Conservation (phyloP, 2,113 vertebrate genomes). For the Rhagologus leucostigma region DNA sequence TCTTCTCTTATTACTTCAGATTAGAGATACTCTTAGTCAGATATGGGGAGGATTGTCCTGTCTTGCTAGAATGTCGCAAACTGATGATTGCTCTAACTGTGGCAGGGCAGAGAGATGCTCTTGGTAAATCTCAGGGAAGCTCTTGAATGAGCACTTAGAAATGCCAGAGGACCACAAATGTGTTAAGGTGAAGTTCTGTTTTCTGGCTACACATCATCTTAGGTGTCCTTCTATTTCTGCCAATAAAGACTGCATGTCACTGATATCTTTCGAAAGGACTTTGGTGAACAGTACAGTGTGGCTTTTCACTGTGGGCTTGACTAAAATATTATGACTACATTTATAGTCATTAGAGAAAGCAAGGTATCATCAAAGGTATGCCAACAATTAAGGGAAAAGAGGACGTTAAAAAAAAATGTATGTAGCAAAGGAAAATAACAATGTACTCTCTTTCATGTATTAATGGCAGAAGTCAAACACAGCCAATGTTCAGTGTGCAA, state of each 20-base stretch:
- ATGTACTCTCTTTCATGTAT: background rate
- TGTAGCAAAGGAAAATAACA: background rate
- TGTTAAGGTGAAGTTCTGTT: background rate
- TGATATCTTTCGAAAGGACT: background rate
- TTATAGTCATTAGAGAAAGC: background rate
- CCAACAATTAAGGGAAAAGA: background rate
- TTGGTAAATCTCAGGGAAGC: background rate
- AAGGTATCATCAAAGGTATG: background rate
- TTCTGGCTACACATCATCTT: background rate
- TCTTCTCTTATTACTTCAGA: background rate
- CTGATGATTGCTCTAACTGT: background rate
- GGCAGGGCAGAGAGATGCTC: background rate
- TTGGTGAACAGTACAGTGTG: background rate
- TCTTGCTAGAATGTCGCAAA: background rate
- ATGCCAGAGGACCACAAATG: background rate
- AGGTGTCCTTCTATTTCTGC: background rate
- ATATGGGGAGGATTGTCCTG: background rate
- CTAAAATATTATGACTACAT: background rate
- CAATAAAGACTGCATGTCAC: background rate
- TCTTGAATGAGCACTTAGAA: background rate
- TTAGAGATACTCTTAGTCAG: background rate
- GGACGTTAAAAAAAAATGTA: background rate
- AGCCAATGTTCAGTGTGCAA: background rate
- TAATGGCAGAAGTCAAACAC: background rate
- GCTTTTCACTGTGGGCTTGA: background rate